Evolutionary conservation across 1,140 invertebrate genomes (phyloP).

Genomic region (Aleiodes sp.): DNA sequence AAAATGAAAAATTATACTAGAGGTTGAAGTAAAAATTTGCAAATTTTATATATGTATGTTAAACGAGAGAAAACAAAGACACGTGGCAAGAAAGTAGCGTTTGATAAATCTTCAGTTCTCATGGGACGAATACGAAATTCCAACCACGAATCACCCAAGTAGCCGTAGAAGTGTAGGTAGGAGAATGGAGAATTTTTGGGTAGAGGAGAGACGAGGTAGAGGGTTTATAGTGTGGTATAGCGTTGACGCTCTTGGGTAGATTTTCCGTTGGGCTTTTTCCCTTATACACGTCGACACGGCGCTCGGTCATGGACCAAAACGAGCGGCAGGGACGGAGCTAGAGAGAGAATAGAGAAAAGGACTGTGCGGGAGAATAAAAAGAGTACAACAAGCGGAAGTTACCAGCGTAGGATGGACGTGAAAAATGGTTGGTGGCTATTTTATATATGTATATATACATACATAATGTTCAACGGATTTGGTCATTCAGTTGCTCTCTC

Average conservation of each 20-base stretch:
- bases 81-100: background rate
- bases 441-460: background rate
- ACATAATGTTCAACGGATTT: slow-evolving; percentile 2
- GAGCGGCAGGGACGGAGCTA: background rate
- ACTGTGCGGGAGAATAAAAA: slow-evolving; percentile 7
- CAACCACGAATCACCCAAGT: slow-evolving; percentile 26
- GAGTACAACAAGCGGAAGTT: background rate
- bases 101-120: slow-evolving; percentile 31
- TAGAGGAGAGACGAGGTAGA: background rate
- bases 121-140: slow-evolving; percentile 33
- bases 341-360: background rate
- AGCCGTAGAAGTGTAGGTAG: background rate
- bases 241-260: slow-evolving; percentile 6
- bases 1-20: background rate
- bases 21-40: background rate
- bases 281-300: background rate
- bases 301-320: background rate
- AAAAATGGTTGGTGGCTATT: slow-evolving; percentile 3
- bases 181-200: background rate
- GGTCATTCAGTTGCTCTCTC: background rate
- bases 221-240: background rate
- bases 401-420: slow-evolving; percentile 3
- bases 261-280: background rate
- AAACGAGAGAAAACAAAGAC: slow-evolving; percentile 16
- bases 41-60: slow-evolving; percentile 30